Evolutionary conservation across 2,888 invertebrate genomes (phyloP), one percentile per base, ranked within the genome.

Genomic region (Heliconius charithonia): DNA sequence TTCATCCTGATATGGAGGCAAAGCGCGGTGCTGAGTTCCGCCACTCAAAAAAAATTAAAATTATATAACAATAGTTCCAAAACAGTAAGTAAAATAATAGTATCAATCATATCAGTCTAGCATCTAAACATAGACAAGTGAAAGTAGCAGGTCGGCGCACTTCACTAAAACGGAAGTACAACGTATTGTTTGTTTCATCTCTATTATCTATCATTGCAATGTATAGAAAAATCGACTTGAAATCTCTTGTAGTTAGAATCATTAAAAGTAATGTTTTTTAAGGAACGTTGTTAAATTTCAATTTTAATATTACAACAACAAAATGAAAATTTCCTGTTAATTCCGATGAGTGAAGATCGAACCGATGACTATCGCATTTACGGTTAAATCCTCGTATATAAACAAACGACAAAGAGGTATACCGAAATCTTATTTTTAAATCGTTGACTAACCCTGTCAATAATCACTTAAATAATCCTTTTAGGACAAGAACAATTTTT

Each of bases 101-200:
- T 51, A 67, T 67, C 41, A 41, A 67, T 67, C 37, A 67, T 72
- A 72, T 72, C n/a, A 59, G 32, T 59, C 37, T n/a, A 59, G 59
- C n/a, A 32, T 72, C 13, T 29, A 45, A 74, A 70, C 7, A n/a
- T 29, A 71, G n/a, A 16, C 27, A 71, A 79, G 79, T 72, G 79
- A 79, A 79, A 79, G 79, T 79, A 59, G 62, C 74, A 66, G 79
- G 72, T 76, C 76, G 27, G 41, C 51, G 76, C 72, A 67, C 79
- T 72, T 65, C 72, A 72, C 79, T 76, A 51, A 67, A 79, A 79
- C 67, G 76, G 79, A 79, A 75, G 71, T 75, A 66, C 37, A 27
- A 32, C 1, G 13, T 9, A 71, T 77, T 72, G 72, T 77, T 77
- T 65, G 71, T 62, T 51, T 71, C 59, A 22, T 32, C 37, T 27